Percentiles rank a stretch among this genome's conserved stretches.
Conservation (phyloP, 2,888 invertebrate species). For the Synergus itoensis region DNA sequence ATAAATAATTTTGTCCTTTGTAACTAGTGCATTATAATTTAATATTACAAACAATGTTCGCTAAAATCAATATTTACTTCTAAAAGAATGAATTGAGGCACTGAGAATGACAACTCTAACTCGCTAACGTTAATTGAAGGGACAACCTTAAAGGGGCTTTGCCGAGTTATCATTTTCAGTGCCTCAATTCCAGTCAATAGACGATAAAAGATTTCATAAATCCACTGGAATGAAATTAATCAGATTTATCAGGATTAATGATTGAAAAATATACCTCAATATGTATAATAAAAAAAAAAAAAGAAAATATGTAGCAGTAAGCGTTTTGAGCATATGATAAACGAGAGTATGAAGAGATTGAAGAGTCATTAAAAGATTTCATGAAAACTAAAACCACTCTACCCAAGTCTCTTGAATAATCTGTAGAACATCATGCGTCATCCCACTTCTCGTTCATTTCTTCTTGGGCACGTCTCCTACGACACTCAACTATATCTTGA, state of each 20-base stretch:
- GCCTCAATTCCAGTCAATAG: neutral
- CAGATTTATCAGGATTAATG: neutral
- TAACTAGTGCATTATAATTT: constrained; percentile 18
- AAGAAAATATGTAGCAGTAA: neutral
- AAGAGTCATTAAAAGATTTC: constrained; percentile 11
- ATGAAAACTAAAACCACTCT: constrained; percentile 4
- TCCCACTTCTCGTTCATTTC: neutral
- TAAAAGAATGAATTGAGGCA: too few relatives aligned
- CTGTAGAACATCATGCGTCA: constrained; percentile 25
- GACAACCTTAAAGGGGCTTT: too few relatives aligned
- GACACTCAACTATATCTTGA: neutral
- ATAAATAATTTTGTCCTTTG: neutral
- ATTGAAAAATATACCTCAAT: neutral
- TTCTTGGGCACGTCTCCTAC: neutral
- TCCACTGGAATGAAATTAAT: constrained; percentile 1
- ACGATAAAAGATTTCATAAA: constrained; percentile 1
- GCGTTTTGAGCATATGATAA: neutral
- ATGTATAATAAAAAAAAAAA: neutral
- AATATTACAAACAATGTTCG: neutral
- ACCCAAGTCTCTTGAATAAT: constrained; percentile 18
- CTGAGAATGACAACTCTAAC: too few relatives aligned
- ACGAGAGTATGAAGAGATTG: neutral
- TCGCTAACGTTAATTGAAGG: too few relatives aligned
- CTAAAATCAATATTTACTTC: constrained; percentile 11
- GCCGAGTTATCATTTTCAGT: too few relatives aligned